Base-by-base conservation (phyloP, 1,140 invertebrate species). In the Glossosoma conforme region DNA sequence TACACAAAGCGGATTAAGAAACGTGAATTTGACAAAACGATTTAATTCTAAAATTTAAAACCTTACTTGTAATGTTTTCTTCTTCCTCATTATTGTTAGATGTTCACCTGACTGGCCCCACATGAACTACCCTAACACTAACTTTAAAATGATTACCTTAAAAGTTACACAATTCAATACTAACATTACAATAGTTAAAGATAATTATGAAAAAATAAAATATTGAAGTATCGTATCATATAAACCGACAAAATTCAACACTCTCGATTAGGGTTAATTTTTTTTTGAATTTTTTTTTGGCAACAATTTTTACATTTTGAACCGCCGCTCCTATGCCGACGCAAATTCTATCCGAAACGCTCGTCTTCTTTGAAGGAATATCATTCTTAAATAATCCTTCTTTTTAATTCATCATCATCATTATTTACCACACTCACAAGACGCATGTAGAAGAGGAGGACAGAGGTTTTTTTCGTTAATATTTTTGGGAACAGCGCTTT, bases 121-220 rank as follows among this genome's bases (percentile, higher is more conserved):
- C 6, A n/a, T 6, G 6, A n/a, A 6, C 24, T 28, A 28, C 24
- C n/a, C 24, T 28, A 28, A n/a, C n/a, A 28, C 24, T 28, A 8
- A 28, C 24, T 28, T 28, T n/a, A n/a, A n/a, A n/a, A n/a, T n/a
- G n/a, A n/a, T n/a, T n/a, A n/a, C n/a, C n/a, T n/a, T n/a, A n/a
- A n/a, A 28, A 28, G 24, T 28, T 28, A 11, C 40, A 44, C 20
- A 44, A n/a, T n/a, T n/a, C n/a, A n/a, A n/a, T n/a, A n/a, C n/a
- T n/a, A n/a, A n/a, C n/a, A n/a, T n/a, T n/a, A n/a, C n/a, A 47
- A 57, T 48, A 47, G 44, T 53, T 30, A 50, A 52, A 56, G 37
- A 43, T 56, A 51, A 56, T 38, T 54, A 58, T 58, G 56, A 58
- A 58, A 58, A 58, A 58, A 58, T 58, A 58, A 58, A 58, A 54